Conservation (phyloP, 2,888 invertebrate species). For the Geophilus truncorum region DNA sequence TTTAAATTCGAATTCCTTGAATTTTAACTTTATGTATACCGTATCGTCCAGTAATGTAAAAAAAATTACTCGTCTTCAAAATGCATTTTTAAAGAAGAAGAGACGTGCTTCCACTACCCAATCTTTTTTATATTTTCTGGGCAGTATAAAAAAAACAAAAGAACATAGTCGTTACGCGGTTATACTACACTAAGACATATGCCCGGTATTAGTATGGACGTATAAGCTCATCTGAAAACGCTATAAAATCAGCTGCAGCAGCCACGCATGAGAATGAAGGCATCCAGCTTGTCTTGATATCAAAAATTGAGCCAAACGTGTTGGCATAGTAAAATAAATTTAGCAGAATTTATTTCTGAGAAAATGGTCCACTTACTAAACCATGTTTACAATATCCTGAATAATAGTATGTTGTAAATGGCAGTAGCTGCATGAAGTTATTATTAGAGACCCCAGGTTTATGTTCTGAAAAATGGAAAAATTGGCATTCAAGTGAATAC, state of each 20-base stretch:
- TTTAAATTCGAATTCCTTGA: neutral
- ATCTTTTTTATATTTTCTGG: neutral
- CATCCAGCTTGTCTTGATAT: neutral
- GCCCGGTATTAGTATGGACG: neutral
- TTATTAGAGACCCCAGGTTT: neutral
- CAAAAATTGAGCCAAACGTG: conserved; percentile 10
- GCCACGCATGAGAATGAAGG: neutral
- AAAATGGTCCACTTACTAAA: neutral
- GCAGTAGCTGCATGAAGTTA: neutral
- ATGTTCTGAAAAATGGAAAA: neutral
- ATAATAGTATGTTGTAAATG: conserved; percentile 2
- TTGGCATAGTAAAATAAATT: conserved; percentile 7
- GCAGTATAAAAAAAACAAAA: neutral
- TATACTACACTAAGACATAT: neutral
- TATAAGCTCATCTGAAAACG: neutral
- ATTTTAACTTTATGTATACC: neutral
- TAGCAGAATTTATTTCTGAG: neutral
- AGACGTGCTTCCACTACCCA: neutral
- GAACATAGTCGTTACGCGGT: neutral
- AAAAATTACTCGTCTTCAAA: neutral
- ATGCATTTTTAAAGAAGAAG: neutral
- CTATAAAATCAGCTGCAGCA: conserved; percentile 7
- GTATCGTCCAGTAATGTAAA: too few species aligned
- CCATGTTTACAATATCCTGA: neutral
- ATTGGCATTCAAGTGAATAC: neutral